Conservation (phyloP, 2,797 vertebrate species). For the Rachycentron canadum region DNA sequence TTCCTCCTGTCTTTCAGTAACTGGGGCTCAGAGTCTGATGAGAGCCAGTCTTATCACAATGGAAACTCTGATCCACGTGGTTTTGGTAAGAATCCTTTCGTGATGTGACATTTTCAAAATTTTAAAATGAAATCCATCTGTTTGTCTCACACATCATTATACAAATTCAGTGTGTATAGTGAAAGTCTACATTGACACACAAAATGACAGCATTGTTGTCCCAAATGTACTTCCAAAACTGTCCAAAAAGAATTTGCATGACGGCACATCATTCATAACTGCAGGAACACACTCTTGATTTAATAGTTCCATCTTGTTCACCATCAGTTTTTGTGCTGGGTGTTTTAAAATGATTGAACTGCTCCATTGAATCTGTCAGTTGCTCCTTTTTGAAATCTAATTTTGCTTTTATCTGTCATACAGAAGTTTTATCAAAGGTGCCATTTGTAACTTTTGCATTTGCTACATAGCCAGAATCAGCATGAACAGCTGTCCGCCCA, state of each 20-base stretch:
- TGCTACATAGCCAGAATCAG: too few relatives aligned
- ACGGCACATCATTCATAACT: background rate
- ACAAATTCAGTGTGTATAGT: background rate
- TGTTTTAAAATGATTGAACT: background rate
- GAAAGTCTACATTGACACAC: background rate
- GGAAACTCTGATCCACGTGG: conserved; percentile 97
- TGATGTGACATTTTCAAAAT: too few relatives aligned
- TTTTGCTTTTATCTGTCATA: background rate
- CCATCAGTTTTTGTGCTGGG: background rate
- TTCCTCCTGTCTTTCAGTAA: conserved; percentile 86
- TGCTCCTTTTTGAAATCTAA: background rate
- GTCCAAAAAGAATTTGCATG: background rate
- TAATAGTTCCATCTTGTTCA: background rate
- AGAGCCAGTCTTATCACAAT: conserved; percentile 92
- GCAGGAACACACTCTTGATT: background rate
- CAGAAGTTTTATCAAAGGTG: background rate
- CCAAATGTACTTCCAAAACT: background rate
- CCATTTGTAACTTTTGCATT: too few relatives aligned
- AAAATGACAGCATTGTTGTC: background rate
- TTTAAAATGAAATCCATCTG: background rate
- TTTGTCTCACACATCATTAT: background rate
- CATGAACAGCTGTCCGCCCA: too few relatives aligned
- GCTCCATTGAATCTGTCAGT: background rate
- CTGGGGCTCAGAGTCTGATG: conserved; percentile 96
- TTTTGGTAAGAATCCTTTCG: conserved; percentile 86